A percentile compares a stretch with the other conserved stretches of the same genome.
Conservation (phyloP, 2,113 vertebrate genomes). For the Peromyscus californicus region DNA sequence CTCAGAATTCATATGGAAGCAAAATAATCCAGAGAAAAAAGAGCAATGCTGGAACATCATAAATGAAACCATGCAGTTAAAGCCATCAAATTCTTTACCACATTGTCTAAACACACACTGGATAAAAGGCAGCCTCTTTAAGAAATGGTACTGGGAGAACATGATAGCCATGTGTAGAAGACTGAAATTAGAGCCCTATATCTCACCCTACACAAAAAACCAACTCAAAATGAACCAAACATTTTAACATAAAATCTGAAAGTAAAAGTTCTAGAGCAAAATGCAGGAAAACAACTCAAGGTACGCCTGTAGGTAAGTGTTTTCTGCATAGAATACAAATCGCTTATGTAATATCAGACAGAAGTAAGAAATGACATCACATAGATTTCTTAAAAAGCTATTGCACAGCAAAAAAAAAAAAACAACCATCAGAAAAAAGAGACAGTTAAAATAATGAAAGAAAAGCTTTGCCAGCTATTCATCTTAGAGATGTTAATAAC, state of each 20-base stretch:
- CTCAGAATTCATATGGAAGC: background rate
- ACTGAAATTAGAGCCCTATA: background rate
- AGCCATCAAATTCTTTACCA: too few relatives aligned
- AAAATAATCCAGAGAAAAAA: background rate
- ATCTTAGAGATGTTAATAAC: background rate
- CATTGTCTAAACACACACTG: background rate
- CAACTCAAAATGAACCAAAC: background rate
- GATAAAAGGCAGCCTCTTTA: background rate
- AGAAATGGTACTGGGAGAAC: background rate
- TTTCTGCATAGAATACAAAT: background rate
- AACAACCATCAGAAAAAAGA: too few relatives aligned
- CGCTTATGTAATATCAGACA: background rate
- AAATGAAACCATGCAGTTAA: too few relatives aligned
- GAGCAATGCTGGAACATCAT: background rate
- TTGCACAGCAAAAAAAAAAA: too few relatives aligned
- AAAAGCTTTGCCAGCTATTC: too few relatives aligned
- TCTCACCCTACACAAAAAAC: background rate
- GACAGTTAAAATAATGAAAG: background rate
- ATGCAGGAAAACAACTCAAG: background rate
- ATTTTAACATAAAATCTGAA: background rate
- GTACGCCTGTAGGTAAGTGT: too few relatives aligned
- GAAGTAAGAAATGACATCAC: background rate
- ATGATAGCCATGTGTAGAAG: background rate
- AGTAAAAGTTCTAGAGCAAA: background rate
- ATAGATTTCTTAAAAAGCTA: background rate